Conservation (phyloP, 2,797 vertebrate species). For the Novumbra hubbsi region DNA sequence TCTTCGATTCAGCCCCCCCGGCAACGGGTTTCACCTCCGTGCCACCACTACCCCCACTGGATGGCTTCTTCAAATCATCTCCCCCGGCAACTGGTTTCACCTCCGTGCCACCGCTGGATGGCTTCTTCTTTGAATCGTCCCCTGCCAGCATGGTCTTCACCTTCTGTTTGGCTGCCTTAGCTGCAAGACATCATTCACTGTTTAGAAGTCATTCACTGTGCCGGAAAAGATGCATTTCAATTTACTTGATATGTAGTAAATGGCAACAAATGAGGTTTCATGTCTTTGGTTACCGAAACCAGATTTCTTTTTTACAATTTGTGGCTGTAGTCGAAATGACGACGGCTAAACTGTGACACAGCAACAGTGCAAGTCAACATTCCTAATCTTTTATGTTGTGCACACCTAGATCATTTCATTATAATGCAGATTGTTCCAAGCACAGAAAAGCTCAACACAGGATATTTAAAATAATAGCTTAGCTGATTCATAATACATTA, state of each 20-base stretch:
- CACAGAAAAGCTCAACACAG: background rate
- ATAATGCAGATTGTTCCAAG: background rate
- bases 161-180: slow-evolving; percentile 42
- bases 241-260: background rate
- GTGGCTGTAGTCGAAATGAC: background rate
- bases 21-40: slow-evolving; percentile 27
- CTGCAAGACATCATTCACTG: slow-evolving; percentile 25
- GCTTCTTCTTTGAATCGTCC: background rate
- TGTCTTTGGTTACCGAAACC: background rate
- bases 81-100: too few species aligned
- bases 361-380: background rate
- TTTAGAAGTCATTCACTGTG: background rate
- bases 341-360: background rate
- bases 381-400: background rate
- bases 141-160: slow-evolving; percentile 25
- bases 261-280: background rate
- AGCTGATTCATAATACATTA: background rate
- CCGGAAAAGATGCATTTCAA: too few species aligned
- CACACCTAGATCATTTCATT: background rate
- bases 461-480: background rate
- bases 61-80: too few species aligned
- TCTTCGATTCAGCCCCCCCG: background rate
- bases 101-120: too few species aligned
- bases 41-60: too few species aligned
- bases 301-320: background rate